Evolutionary conservation across 2,888 invertebrate genomes (phyloP).

Genomic region (Xanthorhoe spadicearia): DNA sequence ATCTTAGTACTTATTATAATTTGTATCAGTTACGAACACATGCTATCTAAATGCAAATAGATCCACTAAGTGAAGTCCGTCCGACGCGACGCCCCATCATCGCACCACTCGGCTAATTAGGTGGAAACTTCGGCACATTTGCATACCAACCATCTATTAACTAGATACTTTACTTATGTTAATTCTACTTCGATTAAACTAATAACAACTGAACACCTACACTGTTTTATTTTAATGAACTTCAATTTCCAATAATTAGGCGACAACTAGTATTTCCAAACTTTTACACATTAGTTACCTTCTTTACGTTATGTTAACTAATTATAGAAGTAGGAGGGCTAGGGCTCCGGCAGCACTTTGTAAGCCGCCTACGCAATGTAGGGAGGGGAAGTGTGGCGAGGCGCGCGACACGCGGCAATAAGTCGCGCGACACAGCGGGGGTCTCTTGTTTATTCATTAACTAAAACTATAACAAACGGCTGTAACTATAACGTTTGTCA

Average conservation of each 20-base stretch:
- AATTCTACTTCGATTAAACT: constrained; percentile 15
- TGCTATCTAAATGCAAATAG: constrained; percentile 12
- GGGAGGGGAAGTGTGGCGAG: constrained; percentile 5
- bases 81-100: background rate
- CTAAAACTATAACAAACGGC: constrained; percentile 10
- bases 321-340: constrained; percentile 6
- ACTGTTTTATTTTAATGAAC: constrained; percentile 7
- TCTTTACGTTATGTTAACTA: constrained; percentile 2
- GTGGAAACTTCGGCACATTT: constrained; percentile 19
- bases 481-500: constrained; percentile 19
- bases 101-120: constrained; percentile 14
- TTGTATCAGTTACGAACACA: background rate
- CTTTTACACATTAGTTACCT: constrained; percentile 1
- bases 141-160: constrained; percentile 20
- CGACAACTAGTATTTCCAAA: constrained; percentile 8
- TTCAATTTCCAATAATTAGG: constrained; percentile 17
- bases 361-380: background rate
- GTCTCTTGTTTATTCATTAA: constrained; percentile 32
- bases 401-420: constrained; percentile 7
- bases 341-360: background rate
- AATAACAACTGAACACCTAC: constrained; percentile 18
- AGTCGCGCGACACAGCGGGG: constrained; percentile 17
- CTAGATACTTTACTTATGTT: constrained; percentile 15
- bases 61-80: background rate
- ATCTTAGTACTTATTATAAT: background rate